Percentiles rank a stretch among this genome's conserved stretches.
phyloP scores from a whole-genome alignment of 2,888 invertebrate genomes.

The Cryptus viduatorius region DNA sequence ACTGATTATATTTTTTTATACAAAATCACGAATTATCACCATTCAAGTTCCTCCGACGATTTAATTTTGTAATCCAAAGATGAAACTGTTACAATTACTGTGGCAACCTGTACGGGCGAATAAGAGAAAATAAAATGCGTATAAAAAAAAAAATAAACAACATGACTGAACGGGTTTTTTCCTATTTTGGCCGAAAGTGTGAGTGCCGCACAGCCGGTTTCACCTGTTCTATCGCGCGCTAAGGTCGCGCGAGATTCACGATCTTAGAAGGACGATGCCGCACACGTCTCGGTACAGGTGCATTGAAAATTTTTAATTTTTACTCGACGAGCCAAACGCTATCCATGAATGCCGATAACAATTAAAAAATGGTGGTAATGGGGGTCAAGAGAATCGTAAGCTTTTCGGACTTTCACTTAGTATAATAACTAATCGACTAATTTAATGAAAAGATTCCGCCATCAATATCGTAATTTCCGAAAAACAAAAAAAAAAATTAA shows the following conservation, averaged over 20 bases:
- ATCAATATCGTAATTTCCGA: slow-evolving; percentile 4
- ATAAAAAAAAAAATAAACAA: slow-evolving; percentile 32
- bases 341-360: background rate
- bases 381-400: slow-evolving; percentile 1
- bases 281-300: slow-evolving; percentile 54
- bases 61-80: slow-evolving; percentile 12
- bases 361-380: background rate
- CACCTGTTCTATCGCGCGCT: slow-evolving; percentile 59
- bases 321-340: slow-evolving; percentile 1
- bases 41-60: background rate
- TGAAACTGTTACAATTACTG: background rate
- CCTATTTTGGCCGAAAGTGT: slow-evolving; percentile 64
- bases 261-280: slow-evolving; percentile 47
- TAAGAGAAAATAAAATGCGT: slow-evolving; percentile 17
- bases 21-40: background rate
- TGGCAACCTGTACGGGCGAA: background rate
- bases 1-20: slow-evolving; percentile 22
- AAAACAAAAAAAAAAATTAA: background rate
- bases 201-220: slow-evolving; percentile 61
- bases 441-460: slow-evolving; percentile 5
- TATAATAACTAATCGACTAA: slow-evolving; percentile 8
- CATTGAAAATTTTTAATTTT: slow-evolving; percentile 54
- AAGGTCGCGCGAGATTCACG: slow-evolving; percentile 63
- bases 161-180: slow-evolving; percentile 61
- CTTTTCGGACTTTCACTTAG: slow-evolving; percentile 28